These are phyloP conservation scores for Oxytorus armatus DNA, from an alignment of 2,888 invertebrate species.

Conservation along the genomic window DNA sequence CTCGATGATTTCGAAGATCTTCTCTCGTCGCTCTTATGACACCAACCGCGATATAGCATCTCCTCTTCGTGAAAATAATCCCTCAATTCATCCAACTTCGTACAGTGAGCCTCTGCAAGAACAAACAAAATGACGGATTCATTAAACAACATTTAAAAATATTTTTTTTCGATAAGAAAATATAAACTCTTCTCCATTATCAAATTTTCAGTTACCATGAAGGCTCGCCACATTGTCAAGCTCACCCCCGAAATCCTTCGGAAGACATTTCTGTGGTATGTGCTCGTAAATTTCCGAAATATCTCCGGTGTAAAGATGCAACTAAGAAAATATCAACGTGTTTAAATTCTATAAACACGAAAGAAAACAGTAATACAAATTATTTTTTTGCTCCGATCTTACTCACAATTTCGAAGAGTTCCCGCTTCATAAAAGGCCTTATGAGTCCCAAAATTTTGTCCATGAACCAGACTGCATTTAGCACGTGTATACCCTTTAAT, in stretches of 20 bases:
- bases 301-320: slow-evolving; percentile 87
- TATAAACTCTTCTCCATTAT: no score
- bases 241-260: slow-evolving; percentile 88
- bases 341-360: slow-evolving; percentile 15
- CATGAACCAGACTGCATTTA: slow-evolving; percentile 86
- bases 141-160: background rate
- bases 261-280: slow-evolving; percentile 86
- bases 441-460: slow-evolving; percentile 85
- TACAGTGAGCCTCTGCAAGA: slow-evolving; percentile 73
- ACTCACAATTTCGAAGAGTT: slow-evolving; percentile 83
- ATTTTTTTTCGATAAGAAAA: no score
- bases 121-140: background rate
- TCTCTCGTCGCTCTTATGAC: slow-evolving; percentile 4
- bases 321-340: slow-evolving; percentile 82
- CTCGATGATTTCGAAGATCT: slow-evolving; percentile 53
- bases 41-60: slow-evolving; percentile 73
- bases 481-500: slow-evolving; percentile 88
- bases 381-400: background rate
- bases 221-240: slow-evolving; percentile 79
- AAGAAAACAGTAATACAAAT: background rate
- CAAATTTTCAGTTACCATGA: slow-evolving; percentile 71
- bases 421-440: slow-evolving; percentile 85
- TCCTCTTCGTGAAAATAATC: slow-evolving; percentile 79
- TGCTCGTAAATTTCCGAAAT: slow-evolving; percentile 85
- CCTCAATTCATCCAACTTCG: slow-evolving; percentile 73